Base-by-base conservation (phyloP, 2,113 vertebrate species). In the Cottus gobio region DNA sequence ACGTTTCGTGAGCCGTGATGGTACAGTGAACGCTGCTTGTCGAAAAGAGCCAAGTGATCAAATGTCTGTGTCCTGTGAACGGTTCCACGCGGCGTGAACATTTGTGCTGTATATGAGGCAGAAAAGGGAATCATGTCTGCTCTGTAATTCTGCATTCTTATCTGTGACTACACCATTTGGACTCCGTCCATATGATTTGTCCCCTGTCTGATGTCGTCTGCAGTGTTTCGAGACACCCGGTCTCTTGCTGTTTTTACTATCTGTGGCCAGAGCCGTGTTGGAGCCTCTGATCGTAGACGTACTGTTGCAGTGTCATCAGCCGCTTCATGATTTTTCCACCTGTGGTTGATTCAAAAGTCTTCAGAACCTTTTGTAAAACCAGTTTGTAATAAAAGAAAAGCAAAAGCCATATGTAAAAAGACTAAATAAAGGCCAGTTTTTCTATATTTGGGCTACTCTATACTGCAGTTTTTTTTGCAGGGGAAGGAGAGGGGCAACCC, bases 351-450 rank as follows among this genome's bases (percentile, higher is more conserved):
- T 86, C 28, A 30, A 61, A 89, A 87, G 77, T 91, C 79, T 88
- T 82, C 57, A 70, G 75, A 88, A 82, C 44, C 74, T 94, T 95
- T 94, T 93, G 89, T 94, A 92, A 90, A 92, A 87, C 83, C 69
- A 81, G 86, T 93, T 95, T 91, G 88, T 93, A 92, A 93, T 89
- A 87, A 93, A 92, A 91, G 86, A 89, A 92, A 91, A 87, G 85
- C 84, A 87, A 73, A 94, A 95, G 93, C 92, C 93, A 94, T 94
- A 92, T 94, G 92, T 94, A 92, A 89, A 91, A 92, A 88, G 63
- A 91, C 80, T 86, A 90, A 91, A 93, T 92, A 92, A 90, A 93
- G 91, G 84, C 84, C 78, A 83, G 77, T 93, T 93, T 92, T 91
- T 91, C 83, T 91, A 85, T 70, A 58, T 86, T 80, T 71, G 7